phyloP scores from a whole-genome alignment of 1,140 invertebrate species.

The Hycleus phaleratus region DNA sequence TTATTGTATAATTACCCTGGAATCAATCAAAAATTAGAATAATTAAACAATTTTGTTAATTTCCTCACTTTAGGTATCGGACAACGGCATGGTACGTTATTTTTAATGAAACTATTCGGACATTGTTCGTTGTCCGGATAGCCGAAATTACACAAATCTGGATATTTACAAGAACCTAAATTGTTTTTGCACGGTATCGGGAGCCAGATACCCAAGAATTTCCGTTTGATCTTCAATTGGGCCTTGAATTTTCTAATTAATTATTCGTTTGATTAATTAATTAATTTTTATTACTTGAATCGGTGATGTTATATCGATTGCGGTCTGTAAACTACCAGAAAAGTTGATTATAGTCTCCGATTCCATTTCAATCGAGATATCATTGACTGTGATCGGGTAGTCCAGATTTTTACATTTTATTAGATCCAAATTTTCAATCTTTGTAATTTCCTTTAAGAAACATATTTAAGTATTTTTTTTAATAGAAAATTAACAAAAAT shows the following conservation, averaged over 20 bases:
- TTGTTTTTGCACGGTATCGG: slow-evolving; percentile 16
- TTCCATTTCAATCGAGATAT: neutral
- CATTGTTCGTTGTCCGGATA: slow-evolving; percentile 15
- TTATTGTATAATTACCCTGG: slow-evolving; percentile 24
- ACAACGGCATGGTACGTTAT: slow-evolving; percentile 25
- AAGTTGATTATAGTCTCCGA: slow-evolving; percentile 1
- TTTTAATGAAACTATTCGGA: slow-evolving; percentile 13
- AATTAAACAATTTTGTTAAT: too few relatives aligned
- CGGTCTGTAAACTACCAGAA: neutral
- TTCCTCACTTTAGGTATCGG: slow-evolving; percentile 17
- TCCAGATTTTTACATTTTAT: neutral
- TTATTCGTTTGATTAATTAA: neutral
- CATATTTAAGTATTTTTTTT: too few relatives aligned
- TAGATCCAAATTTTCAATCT: slow-evolving; percentile 4
- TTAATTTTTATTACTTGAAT: slow-evolving; percentile 1
- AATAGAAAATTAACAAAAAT: too few relatives aligned
- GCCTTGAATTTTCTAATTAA: slow-evolving; percentile 4
- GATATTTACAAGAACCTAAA: slow-evolving; percentile 20
- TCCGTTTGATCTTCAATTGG: slow-evolving; percentile 5
- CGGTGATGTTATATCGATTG: neutral
- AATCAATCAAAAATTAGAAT: neutral
- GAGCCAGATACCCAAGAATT: slow-evolving; percentile 14
- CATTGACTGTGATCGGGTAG: slow-evolving; percentile 1
- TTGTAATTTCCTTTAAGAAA: too few relatives aligned
- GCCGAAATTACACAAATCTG: slow-evolving; percentile 21